These are phyloP conservation scores for Protobothrops mucrosquamatus DNA, from an alignment of 2,113 vertebrate species.

Conservation along the genomic window DNA sequence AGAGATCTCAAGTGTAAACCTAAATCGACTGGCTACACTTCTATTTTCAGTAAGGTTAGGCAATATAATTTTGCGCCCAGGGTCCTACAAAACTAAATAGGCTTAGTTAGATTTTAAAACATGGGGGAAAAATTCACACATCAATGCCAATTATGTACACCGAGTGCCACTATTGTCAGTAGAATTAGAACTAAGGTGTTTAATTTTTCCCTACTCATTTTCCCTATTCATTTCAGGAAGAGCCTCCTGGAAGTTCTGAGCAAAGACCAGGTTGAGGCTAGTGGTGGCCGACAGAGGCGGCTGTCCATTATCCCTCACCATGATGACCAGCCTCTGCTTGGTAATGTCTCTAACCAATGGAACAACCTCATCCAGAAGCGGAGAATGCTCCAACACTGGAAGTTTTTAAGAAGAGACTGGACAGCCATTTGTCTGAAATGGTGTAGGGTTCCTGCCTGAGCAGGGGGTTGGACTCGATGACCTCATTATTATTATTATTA, in stretches of 20 bases:
- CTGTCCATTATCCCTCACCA: constrained; percentile 68
- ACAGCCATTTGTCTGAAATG: no score
- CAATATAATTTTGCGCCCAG: neutral
- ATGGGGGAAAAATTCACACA: neutral
- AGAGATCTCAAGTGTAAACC: neutral
- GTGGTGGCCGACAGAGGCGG: constrained; percentile 62
- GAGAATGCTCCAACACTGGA: no score
- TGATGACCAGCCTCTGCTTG: constrained; percentile 8
- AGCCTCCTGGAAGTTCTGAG: constrained; percentile 59
- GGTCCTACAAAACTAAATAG: neutral
- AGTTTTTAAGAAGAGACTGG: no score
- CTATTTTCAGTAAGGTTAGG: neutral
- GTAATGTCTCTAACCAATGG: neutral
- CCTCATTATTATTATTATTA: no score
- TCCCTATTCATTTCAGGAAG: constrained; percentile 24
- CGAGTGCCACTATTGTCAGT: neutral
- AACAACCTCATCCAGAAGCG: no score
- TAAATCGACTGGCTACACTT: neutral
- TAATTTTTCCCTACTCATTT: neutral
- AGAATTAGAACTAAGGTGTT: neutral
- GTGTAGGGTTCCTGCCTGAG: no score
- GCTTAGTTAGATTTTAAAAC: neutral
- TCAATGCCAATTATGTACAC: neutral
- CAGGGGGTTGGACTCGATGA: no score
- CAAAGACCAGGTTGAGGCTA: constrained; percentile 70